phyloP scores from a whole-genome alignment of 2,113 vertebrate species.

The Mobula hypostoma region DNA sequence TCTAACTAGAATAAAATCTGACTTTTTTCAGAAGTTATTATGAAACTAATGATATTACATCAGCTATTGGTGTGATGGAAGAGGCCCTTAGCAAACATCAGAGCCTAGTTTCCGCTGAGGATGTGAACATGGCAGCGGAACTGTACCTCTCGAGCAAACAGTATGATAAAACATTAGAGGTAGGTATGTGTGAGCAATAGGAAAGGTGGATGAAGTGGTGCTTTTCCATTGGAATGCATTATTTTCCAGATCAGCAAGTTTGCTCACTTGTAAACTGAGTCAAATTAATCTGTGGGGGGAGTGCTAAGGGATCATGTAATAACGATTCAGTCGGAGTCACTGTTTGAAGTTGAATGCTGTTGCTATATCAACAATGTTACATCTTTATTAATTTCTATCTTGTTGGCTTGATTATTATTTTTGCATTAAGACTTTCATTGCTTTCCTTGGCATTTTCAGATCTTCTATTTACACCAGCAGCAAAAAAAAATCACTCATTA shows the following conservation, averaged over 20 bases:
- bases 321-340: neutral
- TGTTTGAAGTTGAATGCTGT: neutral
- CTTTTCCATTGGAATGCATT: neutral
- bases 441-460: neutral
- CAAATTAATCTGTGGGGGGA: neutral
- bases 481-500: neutral
- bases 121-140: slow-evolving; percentile 87
- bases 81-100: slow-evolving; percentile 81
- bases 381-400: neutral
- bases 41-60: slow-evolving; percentile 77
- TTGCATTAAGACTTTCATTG: neutral
- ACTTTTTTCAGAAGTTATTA: slow-evolving; percentile 76
- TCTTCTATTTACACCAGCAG: neutral
- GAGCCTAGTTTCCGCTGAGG: slow-evolving; percentile 76
- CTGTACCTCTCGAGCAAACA: slow-evolving; percentile 83
- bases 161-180: slow-evolving; percentile 77
- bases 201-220: neutral
- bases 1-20: neutral
- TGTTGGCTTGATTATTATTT: neutral
- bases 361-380: neutral
- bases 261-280: neutral
- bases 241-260: too few relatives aligned
- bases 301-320: neutral
- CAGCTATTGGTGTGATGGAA: slow-evolving; percentile 81
- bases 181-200: slow-evolving; percentile 45